phyloP scores from a whole-genome alignment of 2,888 invertebrate species.

The Catonia carolina region DNA sequence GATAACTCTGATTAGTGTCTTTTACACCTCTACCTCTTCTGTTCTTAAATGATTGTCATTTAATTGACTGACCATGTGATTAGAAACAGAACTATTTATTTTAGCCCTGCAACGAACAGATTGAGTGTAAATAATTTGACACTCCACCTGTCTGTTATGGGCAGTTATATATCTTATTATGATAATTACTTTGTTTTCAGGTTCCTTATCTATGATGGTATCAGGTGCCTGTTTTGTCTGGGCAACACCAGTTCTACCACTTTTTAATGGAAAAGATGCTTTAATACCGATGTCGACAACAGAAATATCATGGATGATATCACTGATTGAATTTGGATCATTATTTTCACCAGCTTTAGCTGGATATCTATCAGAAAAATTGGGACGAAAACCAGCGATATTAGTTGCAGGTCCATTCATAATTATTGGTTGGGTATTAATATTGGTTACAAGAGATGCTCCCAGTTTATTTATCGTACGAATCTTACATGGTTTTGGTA shows the following conservation, averaged over 20 bases:
- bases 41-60: too few species aligned
- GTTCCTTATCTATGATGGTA: not conserved
- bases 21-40: too few species aligned
- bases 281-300: not conserved
- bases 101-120: too few species aligned
- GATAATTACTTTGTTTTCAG: constrained; percentile 1
- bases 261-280: not conserved
- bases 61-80: too few species aligned
- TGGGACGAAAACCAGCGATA: not conserved
- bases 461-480: not conserved
- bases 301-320: constrained; percentile 4
- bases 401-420: not conserved
- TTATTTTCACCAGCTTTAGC: not conserved
- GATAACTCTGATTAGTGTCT: too few species aligned
- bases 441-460: not conserved
- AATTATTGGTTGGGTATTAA: not conserved
- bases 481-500: not conserved
- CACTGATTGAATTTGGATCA: not conserved
- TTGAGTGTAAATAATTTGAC: too few species aligned
- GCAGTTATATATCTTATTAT: too few species aligned
- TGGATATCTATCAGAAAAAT: not conserved
- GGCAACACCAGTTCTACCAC: not conserved
- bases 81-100: too few species aligned
- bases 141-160: too few species aligned
- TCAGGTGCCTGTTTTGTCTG: not conserved